These are phyloP conservation scores for Ormia ochracea DNA, from an alignment of 2,888 invertebrate genomes.

Conservation along the genomic window DNA sequence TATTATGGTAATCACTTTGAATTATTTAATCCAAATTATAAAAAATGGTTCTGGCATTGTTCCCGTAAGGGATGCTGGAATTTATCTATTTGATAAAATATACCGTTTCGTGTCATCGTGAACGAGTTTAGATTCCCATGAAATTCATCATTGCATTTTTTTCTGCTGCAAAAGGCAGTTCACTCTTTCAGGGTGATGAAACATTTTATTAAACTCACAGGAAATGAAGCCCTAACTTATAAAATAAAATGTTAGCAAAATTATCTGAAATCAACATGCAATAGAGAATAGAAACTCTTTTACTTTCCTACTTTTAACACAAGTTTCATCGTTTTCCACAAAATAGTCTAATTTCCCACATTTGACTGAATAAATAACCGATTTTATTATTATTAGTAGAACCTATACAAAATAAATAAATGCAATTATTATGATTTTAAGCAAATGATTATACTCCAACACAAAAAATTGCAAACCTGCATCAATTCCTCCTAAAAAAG, in stretches of 20 bases:
- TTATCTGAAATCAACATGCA: conserved; percentile 59
- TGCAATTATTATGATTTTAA: conserved; percentile 46
- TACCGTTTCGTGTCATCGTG: conserved; percentile 1
- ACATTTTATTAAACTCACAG: not conserved
- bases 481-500: not conserved
- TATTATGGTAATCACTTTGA: too few species aligned
- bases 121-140: conserved; percentile 7
- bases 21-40: too few species aligned
- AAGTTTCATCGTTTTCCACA: not conserved
- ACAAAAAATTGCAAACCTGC: not conserved
- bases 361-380: conserved; percentile 24
- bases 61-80: too few species aligned
- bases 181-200: not conserved
- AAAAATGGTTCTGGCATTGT: too few species aligned
- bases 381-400: conserved; percentile 40
- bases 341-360: conserved; percentile 61
- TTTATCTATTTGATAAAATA: too few species aligned
- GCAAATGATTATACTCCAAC: conserved; percentile 34
- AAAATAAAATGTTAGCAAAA: conserved; percentile 12
- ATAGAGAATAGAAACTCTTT: conserved; percentile 20
- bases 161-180: not conserved
- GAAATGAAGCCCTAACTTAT: conserved; percentile 5
- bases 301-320: not conserved
- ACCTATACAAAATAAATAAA: conserved; percentile 10
- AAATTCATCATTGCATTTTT: conserved; percentile 5